Conservation (phyloP, 2,888 invertebrate species). For the Lumbricus terrestris region DNA sequence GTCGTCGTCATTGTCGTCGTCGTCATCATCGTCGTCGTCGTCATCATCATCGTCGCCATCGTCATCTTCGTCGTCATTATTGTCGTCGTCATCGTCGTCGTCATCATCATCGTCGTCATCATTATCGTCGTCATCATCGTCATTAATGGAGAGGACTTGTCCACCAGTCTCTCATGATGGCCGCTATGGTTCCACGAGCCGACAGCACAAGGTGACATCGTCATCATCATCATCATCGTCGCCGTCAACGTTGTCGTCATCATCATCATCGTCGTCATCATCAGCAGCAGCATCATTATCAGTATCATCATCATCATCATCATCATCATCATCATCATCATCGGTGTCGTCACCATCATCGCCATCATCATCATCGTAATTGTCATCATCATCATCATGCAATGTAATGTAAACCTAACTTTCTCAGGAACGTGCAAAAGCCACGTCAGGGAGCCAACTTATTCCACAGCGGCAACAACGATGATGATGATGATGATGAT, state of each 20-base stretch:
- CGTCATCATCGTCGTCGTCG: neutral
- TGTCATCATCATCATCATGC: too few relatives aligned
- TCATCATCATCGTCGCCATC: neutral
- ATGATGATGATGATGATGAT: slow-evolving; percentile 13
- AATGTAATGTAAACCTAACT: too few relatives aligned
- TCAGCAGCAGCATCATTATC: neutral
- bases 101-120: too few relatives aligned
- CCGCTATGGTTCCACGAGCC: too few relatives aligned
- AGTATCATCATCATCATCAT: too few relatives aligned
- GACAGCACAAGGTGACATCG: too few relatives aligned
- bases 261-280: neutral
- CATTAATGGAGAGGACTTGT: too few relatives aligned
- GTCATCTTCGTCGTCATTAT: neutral
- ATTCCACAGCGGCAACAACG: neutral
- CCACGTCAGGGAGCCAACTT: too few relatives aligned
- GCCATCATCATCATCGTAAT: too few relatives aligned
- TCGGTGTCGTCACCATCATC: neutral
- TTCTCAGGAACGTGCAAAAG: too few relatives aligned
- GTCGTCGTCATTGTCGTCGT: neutral
- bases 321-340: neutral
- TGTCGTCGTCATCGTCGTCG: neutral
- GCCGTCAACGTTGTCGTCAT: slow-evolving; percentile 12
- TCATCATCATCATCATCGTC: slow-evolving; percentile 13
- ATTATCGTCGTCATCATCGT: too few relatives aligned
- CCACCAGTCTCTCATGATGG: too few relatives aligned